A percentile compares a stretch with the other conserved stretches of the same genome.
Evolutionary conservation across 2,113 vertebrate species (phyloP).

Genomic region (Uropsilus gracilis): DNA sequence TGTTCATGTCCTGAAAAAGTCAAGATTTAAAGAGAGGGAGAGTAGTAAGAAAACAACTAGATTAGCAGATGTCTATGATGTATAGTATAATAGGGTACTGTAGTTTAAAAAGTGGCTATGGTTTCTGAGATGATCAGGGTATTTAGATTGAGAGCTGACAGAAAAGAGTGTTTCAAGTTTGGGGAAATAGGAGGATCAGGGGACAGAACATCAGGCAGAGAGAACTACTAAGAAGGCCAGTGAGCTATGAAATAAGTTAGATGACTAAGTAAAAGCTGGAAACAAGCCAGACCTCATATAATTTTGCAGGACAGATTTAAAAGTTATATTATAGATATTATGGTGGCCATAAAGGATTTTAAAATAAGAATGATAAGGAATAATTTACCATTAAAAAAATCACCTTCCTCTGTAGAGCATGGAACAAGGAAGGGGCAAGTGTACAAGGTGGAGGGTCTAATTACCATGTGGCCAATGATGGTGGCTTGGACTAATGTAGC

Average conservation of each 20-base stretch:
- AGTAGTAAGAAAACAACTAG: background rate
- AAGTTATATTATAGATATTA: background rate
- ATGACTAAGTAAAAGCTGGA: background rate
- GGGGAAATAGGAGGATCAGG: background rate
- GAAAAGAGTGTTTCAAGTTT: background rate
- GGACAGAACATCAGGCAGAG: background rate
- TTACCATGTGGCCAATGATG: too few relatives aligned
- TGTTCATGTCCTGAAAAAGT: background rate
- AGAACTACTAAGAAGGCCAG: background rate
- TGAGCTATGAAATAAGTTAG: background rate
- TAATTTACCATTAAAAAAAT: background rate
- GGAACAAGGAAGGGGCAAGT: too few relatives aligned
- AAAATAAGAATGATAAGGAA: background rate
- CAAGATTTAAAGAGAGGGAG: background rate
- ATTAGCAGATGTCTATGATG: background rate
- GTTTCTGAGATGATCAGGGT: background rate
- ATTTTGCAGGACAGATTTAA: background rate
- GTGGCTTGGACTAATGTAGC: too few relatives aligned
- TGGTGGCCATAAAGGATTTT: background rate
- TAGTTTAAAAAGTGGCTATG: background rate
- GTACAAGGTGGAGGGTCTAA: too few relatives aligned
- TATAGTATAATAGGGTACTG: background rate
- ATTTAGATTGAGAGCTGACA: background rate
- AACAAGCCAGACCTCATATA: background rate
- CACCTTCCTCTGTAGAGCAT: too few relatives aligned